These are phyloP conservation scores for Varanus komodoensis DNA, from an alignment of 2,113 vertebrate genomes.

Conservation along the genomic window DNA sequence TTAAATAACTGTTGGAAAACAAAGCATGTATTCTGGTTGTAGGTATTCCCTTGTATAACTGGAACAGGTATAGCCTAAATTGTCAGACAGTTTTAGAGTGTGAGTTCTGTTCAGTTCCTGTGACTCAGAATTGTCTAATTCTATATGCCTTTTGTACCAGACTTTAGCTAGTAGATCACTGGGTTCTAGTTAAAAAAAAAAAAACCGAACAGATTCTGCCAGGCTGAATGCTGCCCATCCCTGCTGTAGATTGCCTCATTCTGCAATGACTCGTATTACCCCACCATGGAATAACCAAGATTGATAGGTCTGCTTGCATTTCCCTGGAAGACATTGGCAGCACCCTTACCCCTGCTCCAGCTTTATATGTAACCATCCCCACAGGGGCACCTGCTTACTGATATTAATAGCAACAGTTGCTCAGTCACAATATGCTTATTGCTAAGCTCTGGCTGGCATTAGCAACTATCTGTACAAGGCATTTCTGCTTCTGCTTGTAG, in stretches of 20 bases:
- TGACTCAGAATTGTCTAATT: no score
- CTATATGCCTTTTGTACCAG: no score
- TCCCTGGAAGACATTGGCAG: not conserved
- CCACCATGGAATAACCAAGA: not conserved
- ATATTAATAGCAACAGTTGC: not conserved
- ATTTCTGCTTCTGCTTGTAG: not conserved
- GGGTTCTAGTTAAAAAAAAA: no score
- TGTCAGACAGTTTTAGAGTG: not conserved
- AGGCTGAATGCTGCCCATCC: no score
- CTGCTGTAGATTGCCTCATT: not conserved
- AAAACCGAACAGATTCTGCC: no score
- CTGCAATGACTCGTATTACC: not conserved
- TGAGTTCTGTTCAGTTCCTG: no score
- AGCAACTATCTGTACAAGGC: not conserved
- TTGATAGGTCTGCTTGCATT: not conserved
- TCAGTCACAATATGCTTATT: not conserved
- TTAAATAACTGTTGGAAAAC: no score
- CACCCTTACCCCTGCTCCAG: not conserved
- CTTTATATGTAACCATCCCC: not conserved
- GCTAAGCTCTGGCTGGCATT: slow-evolving; percentile 3
- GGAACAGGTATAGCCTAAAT: not conserved
- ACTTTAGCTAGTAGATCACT: no score
- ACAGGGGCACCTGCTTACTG: not conserved
- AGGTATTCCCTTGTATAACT: not conserved
- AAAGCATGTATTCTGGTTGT: not conserved